Percentiles rank a stretch among this genome's conserved stretches.
Evolutionary conservation across 2,888 invertebrate species (phyloP).

Genomic region (Alloscopus bannaensis): DNA sequence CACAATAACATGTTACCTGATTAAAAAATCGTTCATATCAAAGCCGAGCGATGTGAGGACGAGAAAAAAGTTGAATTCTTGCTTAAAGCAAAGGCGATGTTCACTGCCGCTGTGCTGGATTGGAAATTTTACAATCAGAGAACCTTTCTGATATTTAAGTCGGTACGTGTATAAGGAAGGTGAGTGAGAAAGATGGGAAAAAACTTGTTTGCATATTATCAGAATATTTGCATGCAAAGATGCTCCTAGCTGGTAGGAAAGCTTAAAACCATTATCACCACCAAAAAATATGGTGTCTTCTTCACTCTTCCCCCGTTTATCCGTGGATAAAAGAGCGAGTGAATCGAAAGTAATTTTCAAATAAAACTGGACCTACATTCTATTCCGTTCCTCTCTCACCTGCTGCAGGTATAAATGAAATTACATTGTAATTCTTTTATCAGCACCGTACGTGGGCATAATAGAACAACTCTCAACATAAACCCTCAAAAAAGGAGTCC

Average conservation of each 20-base stretch:
- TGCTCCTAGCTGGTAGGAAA: slow-evolving; percentile 20
- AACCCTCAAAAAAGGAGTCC: slow-evolving; percentile 1
- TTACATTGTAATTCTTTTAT: slow-evolving; percentile 55
- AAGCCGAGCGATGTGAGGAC: slow-evolving; percentile 35
- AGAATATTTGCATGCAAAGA: slow-evolving; percentile 49
- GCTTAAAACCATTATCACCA: background rate
- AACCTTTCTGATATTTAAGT: too few relatives aligned
- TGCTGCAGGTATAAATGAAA: slow-evolving; percentile 49
- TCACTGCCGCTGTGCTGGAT: slow-evolving; percentile 37
- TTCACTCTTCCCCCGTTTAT: background rate
- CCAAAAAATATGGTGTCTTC: slow-evolving; percentile 2
- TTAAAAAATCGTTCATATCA: slow-evolving; percentile 40
- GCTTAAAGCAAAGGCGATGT: slow-evolving; percentile 40
- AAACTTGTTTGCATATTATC: slow-evolving; percentile 55
- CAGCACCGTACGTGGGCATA: slow-evolving; percentile 19
- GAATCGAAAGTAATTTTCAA: slow-evolving; percentile 29
- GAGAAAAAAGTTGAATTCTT: slow-evolving; percentile 17
- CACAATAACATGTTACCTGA: slow-evolving; percentile 10
- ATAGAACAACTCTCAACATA: slow-evolving; percentile 20
- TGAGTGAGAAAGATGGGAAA: slow-evolving; percentile 6
- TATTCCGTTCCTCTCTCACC: background rate
- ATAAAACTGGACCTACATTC: slow-evolving; percentile 32
- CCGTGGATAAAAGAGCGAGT: slow-evolving; percentile 12
- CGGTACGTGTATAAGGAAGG: slow-evolving; percentile 13
- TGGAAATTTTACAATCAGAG: slow-evolving; percentile 26